Conservation (phyloP, 2,113 vertebrate species). For the Sus scrofa region T2T-Sscrofa CM000814.6:15431001-15431500, state of each 20-base stretch:
- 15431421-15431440: not conserved
- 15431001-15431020: not conserved
- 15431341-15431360: slow-evolving; percentile 91
- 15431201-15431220: not conserved
- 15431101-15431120: not conserved
- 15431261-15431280: slow-evolving; percentile 96
- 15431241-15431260: slow-evolving; percentile 99
- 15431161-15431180: not conserved
- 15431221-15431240: slow-evolving; percentile 95
- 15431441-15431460: not conserved
- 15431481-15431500: not conserved
- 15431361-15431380: not conserved
- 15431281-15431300: slow-evolving; percentile 97
- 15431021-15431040: not conserved
- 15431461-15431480: not conserved
- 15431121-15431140: not conserved
- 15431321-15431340: slow-evolving; percentile 98
- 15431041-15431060: not conserved
- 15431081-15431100: not conserved
- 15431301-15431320: slow-evolving; percentile 99
- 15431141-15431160: not conserved
- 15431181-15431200: not conserved
- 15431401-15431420: not conserved
- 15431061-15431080: not conserved
- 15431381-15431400: not conserved